Conservation (phyloP, 2,888 invertebrate genomes). For the Belgica antarctica region DNA sequence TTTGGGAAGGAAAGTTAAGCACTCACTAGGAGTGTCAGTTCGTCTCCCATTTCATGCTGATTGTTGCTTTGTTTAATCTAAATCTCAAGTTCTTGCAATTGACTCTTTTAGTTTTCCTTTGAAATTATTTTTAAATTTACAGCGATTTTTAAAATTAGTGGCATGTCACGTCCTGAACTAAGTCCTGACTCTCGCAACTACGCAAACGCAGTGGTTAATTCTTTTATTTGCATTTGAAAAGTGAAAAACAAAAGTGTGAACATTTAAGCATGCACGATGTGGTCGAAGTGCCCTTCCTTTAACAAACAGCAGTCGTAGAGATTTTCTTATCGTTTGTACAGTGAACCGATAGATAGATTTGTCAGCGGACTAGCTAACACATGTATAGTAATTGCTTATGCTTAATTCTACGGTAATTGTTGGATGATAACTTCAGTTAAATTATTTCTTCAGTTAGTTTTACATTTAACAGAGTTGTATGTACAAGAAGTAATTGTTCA, state of each 20-base stretch:
- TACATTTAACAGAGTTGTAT: background rate
- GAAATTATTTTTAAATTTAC: constrained; percentile 43
- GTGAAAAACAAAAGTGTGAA: background rate
- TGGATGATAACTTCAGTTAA: background rate
- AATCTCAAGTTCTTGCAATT: constrained; percentile 43
- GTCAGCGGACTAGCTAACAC: background rate
- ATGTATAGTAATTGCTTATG: background rate
- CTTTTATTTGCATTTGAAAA: background rate
- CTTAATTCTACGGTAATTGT: no score
- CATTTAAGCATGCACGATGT: constrained; percentile 5
- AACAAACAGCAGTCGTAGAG: constrained; percentile 24
- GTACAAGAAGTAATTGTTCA: constrained; percentile 6
- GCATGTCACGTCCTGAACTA: no score
- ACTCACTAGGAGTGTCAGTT: no score
- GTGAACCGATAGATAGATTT: background rate
- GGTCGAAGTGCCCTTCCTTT: constrained; percentile 22
- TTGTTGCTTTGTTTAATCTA: constrained; percentile 30
- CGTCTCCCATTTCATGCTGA: background rate
- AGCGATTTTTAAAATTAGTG: constrained; percentile 10
- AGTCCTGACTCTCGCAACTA: no score
- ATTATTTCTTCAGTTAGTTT: background rate
- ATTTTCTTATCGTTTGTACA: background rate
- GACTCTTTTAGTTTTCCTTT: constrained; percentile 42
- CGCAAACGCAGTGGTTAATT: no score
- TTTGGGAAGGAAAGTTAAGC: no score